Evolutionary conservation across 2,113 vertebrate genomes (phyloP), one percentile per base, ranked within the genome.

Genomic region (Albula goreensis): DNA sequence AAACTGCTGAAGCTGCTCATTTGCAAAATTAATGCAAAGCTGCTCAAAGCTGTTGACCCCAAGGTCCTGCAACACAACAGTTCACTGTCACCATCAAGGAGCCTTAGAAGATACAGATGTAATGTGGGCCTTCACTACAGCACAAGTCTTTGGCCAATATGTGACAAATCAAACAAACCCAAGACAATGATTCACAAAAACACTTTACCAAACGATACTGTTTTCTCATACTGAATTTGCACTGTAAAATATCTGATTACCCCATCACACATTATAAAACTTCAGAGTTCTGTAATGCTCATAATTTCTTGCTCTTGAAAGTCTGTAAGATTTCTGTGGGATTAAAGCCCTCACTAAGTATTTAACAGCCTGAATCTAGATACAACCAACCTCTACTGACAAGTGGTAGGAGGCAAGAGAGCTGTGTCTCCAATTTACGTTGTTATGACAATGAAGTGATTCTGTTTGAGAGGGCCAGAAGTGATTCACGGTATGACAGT

Each of bases 11-110:
- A 99, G 95, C 81, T 95, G 95, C 90, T 99, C 98, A 0, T 96
- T 98, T 89, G 97, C 97, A 86, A 97, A 97, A 91, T 98, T 99
- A 89, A 96, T 97, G 90, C 97, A 99, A 78, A 99, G 94, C 81
- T 99, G 98, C 89, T 99, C 97, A 86, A 98, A 95, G 90, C 97
- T 96, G 88, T 99, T 99, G 86, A 97, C 94, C 5, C 85, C 93
- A 48, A 99, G 94, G 15, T 97, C 96, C 98, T 99, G 90, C 49
- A 90, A 87, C 50, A 63, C 74, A 85, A 48, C 56, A 74, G n/a
- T 74, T n/a, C n/a, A 74, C 70, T 74, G 70, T 74, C 70, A 25
- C 70, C 8, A 31, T n/a, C 70, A 31, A 31, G 70, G 9, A 74
- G 7, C 70, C 31, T 7, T 9, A 22, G 22, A 74, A 74, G n/a